Evolutionary conservation across 2,888 invertebrate genomes (phyloP), one percentile per base, ranked within the genome.

Genomic region (Ctena decussata): DNA sequence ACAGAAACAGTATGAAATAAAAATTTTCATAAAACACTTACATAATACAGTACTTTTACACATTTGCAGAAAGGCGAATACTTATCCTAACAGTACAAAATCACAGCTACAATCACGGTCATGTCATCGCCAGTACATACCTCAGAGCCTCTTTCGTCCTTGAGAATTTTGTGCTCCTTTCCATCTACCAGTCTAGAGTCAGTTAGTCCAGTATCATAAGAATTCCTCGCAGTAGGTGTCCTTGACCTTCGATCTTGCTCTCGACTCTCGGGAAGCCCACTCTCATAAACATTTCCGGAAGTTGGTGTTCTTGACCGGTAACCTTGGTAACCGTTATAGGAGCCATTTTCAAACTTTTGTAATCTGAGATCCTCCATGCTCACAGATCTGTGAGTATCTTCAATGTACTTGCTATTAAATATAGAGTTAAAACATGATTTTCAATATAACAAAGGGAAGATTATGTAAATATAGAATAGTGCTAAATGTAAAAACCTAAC

Each of bases 271-370:
- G 65, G 65, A 18, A 65, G 21, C 8, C 65, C 65, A 35, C 65
- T 65, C 11, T 65, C 65, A 35, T 65, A 65, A 11, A 35, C 18
- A 65, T 11, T 65, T 32, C 65, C 65, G 5, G 65, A 11, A 18
- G 65, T 65, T 18, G 65, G 35, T 18, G 65, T 35, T 18, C 65
- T 32, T 65, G 65, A 30, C 27, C 30, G 21, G 35, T 65, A 65
- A 35, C 65, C 65, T 65, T 65, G 65, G 65, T 65, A 65, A 24
- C 35, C 35, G 30, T 35, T 65, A n/a, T 65, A 65, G 35, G 65
- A 35, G 35, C 65, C 35, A 65, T 35, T 35, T 2, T 65, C 65
- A 24, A 35, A 65, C 24, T 65, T 65, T 18, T 65, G 32, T 18
- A 65, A 21, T 35, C 35, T 27, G 35, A 65, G 65, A 21, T 65